A percentile compares a stretch with the other conserved stretches of the same genome.
phyloP scores from a whole-genome alignment of 2,888 invertebrate species.

The Amblyjoppa fuscipennis region DNA sequence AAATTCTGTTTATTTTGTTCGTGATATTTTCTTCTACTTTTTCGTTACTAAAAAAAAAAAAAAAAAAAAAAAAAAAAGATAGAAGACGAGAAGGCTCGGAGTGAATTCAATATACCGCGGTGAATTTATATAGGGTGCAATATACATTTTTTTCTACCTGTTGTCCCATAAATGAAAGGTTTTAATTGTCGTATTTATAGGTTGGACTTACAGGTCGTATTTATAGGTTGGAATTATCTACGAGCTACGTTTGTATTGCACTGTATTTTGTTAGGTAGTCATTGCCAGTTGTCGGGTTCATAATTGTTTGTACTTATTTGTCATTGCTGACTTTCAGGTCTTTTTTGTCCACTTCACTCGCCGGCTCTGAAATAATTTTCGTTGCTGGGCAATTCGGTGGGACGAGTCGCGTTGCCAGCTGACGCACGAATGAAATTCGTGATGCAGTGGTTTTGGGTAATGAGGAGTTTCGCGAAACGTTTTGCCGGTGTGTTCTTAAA shows the following conservation, averaged over 20 bases:
- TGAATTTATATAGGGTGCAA: neutral
- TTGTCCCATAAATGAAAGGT: neutral
- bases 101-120: neutral
- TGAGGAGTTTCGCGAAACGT: conserved; percentile 53
- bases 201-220: neutral
- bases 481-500: conserved; percentile 1
- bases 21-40: too few relatives aligned
- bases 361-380: neutral
- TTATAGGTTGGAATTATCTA: neutral
- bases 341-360: neutral
- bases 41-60: too few relatives aligned
- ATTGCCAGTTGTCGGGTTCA: too few relatives aligned
- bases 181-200: conserved; percentile 17
- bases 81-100: too few relatives aligned
- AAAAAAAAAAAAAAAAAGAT: too few relatives aligned
- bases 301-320: too few relatives aligned
- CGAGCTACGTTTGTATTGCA: neutral
- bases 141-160: conserved; percentile 2
- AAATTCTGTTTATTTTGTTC: too few relatives aligned
- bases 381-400: conserved; percentile 17
- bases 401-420: conserved; percentile 22
- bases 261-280: neutral
- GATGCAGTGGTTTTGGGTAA: conserved; percentile 60
- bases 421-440: conserved; percentile 51
- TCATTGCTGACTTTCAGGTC: neutral